A percentile compares a stretch with the other conserved stretches of the same genome.
Evolutionary conservation across 2,888 invertebrate species (phyloP).

Genomic region (Diaperis boleti): DNA sequence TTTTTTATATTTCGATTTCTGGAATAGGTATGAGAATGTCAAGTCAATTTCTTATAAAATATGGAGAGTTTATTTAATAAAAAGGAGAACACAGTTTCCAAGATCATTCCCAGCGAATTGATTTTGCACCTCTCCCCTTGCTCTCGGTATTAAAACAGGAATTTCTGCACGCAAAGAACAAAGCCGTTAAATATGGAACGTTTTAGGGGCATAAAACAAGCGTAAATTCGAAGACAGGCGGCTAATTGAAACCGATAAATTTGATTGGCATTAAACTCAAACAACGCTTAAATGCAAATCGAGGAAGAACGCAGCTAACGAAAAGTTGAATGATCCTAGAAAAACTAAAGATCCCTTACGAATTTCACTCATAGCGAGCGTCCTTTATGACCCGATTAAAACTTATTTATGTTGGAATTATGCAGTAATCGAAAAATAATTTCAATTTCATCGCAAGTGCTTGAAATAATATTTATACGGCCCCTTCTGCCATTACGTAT

Average conservation of each 20-base stretch:
- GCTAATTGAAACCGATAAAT: not conserved
- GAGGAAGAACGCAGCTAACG: too few relatives aligned
- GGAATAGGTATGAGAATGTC: slow-evolving; percentile 47
- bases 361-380: slow-evolving; percentile 2
- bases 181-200: not conserved
- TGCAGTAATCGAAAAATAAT: not conserved
- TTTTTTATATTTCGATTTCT: slow-evolving; percentile 46
- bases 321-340: too few relatives aligned
- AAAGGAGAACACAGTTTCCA: slow-evolving; percentile 42
- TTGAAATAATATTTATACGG: slow-evolving; percentile 26
- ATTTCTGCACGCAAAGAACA: slow-evolving; percentile 29
- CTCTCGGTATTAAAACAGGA: slow-evolving; percentile 36
- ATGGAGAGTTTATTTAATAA: slow-evolving; percentile 53
- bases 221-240: not conserved
- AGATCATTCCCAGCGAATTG: slow-evolving; percentile 46
- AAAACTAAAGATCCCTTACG: not conserved
- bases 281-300: too few relatives aligned
- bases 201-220: not conserved
- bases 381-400: slow-evolving; percentile 2
- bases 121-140: slow-evolving; percentile 44
- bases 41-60: slow-evolving; percentile 52
- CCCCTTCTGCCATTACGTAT: slow-evolving; percentile 1
- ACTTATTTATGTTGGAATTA: slow-evolving; percentile 9
- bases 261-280: not conserved
- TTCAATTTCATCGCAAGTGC: slow-evolving; percentile 8